phyloP scores from a whole-genome alignment of 2,888 invertebrate genomes.

The Mallateleia sp. region DNA sequence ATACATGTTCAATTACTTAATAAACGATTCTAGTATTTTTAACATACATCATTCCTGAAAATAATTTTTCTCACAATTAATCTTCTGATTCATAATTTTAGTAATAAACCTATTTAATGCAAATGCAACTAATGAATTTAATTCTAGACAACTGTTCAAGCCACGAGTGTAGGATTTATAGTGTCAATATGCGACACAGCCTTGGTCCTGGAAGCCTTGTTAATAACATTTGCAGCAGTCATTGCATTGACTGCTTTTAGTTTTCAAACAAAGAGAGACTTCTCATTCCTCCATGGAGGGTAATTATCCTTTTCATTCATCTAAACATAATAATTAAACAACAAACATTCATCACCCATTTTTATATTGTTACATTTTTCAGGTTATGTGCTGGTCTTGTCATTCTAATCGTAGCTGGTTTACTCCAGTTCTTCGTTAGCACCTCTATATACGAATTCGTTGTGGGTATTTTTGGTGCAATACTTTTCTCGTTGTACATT shows the following conservation, averaged over 20 bases:
- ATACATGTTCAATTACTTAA: too few relatives aligned
- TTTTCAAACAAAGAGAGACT: slow-evolving; percentile 96
- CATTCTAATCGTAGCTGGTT: slow-evolving; percentile 93
- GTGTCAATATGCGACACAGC: slow-evolving; percentile 94
- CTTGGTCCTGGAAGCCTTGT: slow-evolving; percentile 94
- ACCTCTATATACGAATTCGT: slow-evolving; percentile 93
- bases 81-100: too few relatives aligned
- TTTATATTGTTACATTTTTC: slow-evolving; percentile 68
- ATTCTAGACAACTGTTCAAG: slow-evolving; percentile 94
- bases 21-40: too few relatives aligned
- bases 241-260: slow-evolving; percentile 95
- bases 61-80: too few relatives aligned
- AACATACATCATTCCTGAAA: too few relatives aligned
- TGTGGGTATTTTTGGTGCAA: slow-evolving; percentile 93
- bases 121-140: slow-evolving; percentile 39
- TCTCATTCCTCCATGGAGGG: slow-evolving; percentile 94
- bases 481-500: slow-evolving; percentile 95
- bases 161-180: slow-evolving; percentile 94
- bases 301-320: too few relatives aligned
- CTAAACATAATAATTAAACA: too few relatives aligned
- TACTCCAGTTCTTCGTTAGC: slow-evolving; percentile 94
- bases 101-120: too few relatives aligned
- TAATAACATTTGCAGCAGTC: slow-evolving; percentile 94
- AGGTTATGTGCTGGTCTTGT: slow-evolving; percentile 93
- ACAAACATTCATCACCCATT: too few relatives aligned